phyloP scores from a whole-genome alignment of 2,113 vertebrate genomes.

The Trogon surrucura region DNA sequence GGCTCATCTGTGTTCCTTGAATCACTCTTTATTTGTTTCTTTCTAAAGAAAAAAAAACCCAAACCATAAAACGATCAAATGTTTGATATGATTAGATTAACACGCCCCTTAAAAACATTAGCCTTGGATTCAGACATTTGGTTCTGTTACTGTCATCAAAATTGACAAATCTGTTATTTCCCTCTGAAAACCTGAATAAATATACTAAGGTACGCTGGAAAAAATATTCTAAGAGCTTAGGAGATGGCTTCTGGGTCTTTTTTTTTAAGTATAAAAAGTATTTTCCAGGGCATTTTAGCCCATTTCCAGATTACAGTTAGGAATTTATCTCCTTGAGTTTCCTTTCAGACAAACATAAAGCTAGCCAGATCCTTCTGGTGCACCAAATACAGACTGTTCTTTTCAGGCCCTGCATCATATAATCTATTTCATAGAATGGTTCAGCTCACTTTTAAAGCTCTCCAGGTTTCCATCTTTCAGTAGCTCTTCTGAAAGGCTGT shows the following conservation, averaged over 20 bases:
- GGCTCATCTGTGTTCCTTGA: background rate
- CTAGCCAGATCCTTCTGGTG: background rate
- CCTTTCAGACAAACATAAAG: background rate
- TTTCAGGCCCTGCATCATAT: background rate
- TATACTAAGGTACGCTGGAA: background rate
- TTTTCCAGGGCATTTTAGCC: background rate
- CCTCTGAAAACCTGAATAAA: background rate
- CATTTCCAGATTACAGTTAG: background rate
- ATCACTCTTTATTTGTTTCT: background rate
- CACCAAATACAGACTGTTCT: background rate
- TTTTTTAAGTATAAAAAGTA: background rate
- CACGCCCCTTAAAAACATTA: background rate
- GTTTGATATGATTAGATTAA: background rate
- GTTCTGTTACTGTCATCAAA: conserved; percentile 2
- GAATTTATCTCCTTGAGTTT: background rate
- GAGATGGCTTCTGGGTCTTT: background rate
- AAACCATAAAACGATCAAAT: background rate
- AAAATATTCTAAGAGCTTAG: background rate
- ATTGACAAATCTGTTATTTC: conserved; percentile 23
- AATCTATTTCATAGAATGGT: background rate
- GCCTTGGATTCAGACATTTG: background rate
- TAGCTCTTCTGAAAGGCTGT: background rate
- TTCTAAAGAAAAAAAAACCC: background rate
- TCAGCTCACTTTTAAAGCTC: background rate
- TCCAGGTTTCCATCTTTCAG: background rate